Evolutionary conservation across 2,113 vertebrate genomes (phyloP).

Genomic region (Centropristis striata): DNA sequence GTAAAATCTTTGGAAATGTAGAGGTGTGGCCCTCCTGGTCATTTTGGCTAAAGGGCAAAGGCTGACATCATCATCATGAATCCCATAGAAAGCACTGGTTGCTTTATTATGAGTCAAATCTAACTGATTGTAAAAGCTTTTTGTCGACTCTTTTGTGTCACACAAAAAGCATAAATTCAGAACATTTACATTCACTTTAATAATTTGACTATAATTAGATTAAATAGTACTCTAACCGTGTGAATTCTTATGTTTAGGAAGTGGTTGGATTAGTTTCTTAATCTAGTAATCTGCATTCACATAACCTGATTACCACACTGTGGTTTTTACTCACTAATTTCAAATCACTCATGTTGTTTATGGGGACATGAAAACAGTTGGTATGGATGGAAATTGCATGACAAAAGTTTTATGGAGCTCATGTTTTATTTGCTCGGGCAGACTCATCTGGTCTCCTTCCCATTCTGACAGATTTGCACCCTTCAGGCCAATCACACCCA

Average conservation of each 20-base stretch:
- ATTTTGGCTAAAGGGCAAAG: constrained; percentile 4
- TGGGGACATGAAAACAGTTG: background rate
- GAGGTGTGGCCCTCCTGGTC: constrained; percentile 7
- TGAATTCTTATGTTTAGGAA: constrained; percentile 6
- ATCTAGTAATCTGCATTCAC: constrained; percentile 32
- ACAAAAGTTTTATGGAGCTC: background rate
- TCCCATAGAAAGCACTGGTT: background rate
- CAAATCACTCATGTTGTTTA: background rate
- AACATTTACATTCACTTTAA: background rate
- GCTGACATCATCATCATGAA: background rate
- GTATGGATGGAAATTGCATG: background rate
- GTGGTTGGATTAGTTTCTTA: constrained; percentile 34
- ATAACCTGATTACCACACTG: constrained; percentile 36
- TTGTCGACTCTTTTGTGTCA: background rate
- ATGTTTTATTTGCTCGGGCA: too few relatives aligned
- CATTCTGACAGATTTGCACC: too few relatives aligned
- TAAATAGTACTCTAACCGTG: constrained; percentile 4
- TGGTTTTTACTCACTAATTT: background rate
- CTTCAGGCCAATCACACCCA: too few relatives aligned
- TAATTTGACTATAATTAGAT: constrained; percentile 34
- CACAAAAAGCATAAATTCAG: background rate
- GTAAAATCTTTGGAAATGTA: constrained; percentile 18
- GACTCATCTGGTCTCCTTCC: too few relatives aligned
- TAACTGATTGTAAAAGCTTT: background rate
- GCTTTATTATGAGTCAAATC: too few relatives aligned